Evolutionary conservation across 1,140 invertebrate genomes (phyloP), one percentile per base, ranked within the genome.

Genomic region (Trichogramma pretiosum): DNA sequence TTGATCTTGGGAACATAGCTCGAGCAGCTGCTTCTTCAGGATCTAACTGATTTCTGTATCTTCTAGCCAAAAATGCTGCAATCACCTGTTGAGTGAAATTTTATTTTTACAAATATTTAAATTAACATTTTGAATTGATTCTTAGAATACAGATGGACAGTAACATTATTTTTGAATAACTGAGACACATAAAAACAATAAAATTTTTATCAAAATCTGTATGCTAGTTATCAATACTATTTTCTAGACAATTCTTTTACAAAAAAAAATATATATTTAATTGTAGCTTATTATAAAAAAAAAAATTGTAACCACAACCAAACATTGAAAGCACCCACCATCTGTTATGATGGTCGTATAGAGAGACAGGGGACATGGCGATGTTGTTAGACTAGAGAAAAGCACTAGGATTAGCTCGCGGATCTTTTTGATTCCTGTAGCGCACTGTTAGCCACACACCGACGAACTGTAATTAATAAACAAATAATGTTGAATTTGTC

Each of bases 351-450:
- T 54, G 60, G 52, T 70, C 60, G 50, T 70, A 63, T 56, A 62
- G 63, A 60, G 59, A 66, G 55, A 69, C 61, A 62, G 61, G 59
- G 58, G 63, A 67, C 64, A 70, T 70, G 59, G 60, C 57, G 62
- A 69, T 69, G 61, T 53, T 68, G 57, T 69, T 70, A 66, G 65
- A 75, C 83, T 92, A 97, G 67, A 96, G 85, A 78, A 95, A 95
- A 78, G 90, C 90, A 77, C 89, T 93, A 59, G 92, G 89, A 77
- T 95, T 93, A 77, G 86, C 89, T 60, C 87, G 76, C 58, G 92
- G 92, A 76, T 96, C 90, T 84, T 94, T 94, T 77, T 94, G 92
- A 77, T 96, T 96, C 73, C 93, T 85, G 80, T 91, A 96, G 52
- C 91, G 84, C 61, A 94, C 83, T 54, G 93, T 94, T 77, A 97